Evolutionary conservation across 2,113 vertebrate species (phyloP), one percentile per base, ranked within the genome.

Genomic region (Anthoscopus minutus): DNA sequence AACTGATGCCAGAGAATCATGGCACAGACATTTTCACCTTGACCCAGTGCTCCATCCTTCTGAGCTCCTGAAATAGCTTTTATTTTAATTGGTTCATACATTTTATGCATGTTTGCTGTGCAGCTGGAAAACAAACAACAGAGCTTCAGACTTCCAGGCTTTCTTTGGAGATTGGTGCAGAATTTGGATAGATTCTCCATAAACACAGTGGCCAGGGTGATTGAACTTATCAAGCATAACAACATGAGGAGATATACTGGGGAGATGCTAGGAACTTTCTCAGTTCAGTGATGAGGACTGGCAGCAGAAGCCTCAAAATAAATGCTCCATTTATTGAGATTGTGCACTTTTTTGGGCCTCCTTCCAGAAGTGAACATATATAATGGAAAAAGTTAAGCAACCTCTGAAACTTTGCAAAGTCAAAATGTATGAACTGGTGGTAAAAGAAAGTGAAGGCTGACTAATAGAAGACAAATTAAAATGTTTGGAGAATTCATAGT

Each of bases 241-340:
- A 71, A 44, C n/a, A n/a, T 2, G 2, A 69, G 37, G 51, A 45
- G 60, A 38, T 86, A 80, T 90, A 47, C 64, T 70, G 45, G 27
- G 72, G 31, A 65, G 67, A 54, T 65, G 53, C 86, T 86, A 56
- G 28, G 81, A 62, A 57, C 35, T 70, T 88, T 89, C 27, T 62
- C 79, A 77, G 71, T 72, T 93, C 71, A 83, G 47, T 70, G 71
- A 38, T 83, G 56, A 92, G 25, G 33, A 53, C 71, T 93, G 89
- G 66, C 85, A 96, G 56, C 69, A 93, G 76, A 93, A 92, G 17
- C 10, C 51, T 76, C 54, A 88, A 86, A 94, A 90, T 88, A 92
- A 89, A 83, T 2, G 6, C 37, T 71, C 0, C 0, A 12, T 93
- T 96, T 90, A 17, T 88, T 83, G 74, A 89, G 74, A 73, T 51